Base-by-base conservation (phyloP, 2,888 invertebrate genomes). In the Oscheius sp. region DNA sequence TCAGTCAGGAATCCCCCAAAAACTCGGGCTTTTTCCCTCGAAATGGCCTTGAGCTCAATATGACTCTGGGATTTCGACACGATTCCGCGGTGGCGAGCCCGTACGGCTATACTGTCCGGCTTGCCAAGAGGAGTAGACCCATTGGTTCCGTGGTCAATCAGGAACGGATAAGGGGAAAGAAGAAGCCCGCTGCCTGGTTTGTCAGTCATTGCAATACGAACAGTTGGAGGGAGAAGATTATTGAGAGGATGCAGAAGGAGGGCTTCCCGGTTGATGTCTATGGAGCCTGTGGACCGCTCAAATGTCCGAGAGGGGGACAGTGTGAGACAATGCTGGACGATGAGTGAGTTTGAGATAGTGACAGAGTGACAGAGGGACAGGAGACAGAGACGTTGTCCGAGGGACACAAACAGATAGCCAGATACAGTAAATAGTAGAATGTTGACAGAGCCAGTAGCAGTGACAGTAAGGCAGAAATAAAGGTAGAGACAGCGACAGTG, bases 91-190 rank as follows among this genome's bases (percentile, higher is more conserved):
- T 81, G 13, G 80, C 86, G 29, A 86, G 85, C 35, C 88, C 88
- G 7, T 88, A 88, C 74, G 88, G 88, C 33, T 88, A 88, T 75
- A 81, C 87, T 5, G 87, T 86, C 9, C 81, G 83, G 75, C 70
- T 86, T 74, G 86, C 84, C 9, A 74, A 77, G 4, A 70, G 83
- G 35, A 77, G 78, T 1, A 59, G 59, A 35, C 53, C 35, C 29
- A 55, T 35, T 4, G 68, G 68, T 2, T 1, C 32, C 9, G 53
- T 68, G 29, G 35, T 55, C 9, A 70, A 60, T 47, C 10, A 32
- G 11, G 37, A 59, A 9, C 33, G 81, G 29, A 74, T 86, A 7
- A 13, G 70, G 33, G 79, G 79, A 4, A 87, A 87, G 74, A 79
- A 71, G 21, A 87, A 86, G 74, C 76, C 76, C 37, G 84, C 80